Conservation (phyloP, 2,797 vertebrate genomes). For the Pipistrellus pipistrellus region DNA sequence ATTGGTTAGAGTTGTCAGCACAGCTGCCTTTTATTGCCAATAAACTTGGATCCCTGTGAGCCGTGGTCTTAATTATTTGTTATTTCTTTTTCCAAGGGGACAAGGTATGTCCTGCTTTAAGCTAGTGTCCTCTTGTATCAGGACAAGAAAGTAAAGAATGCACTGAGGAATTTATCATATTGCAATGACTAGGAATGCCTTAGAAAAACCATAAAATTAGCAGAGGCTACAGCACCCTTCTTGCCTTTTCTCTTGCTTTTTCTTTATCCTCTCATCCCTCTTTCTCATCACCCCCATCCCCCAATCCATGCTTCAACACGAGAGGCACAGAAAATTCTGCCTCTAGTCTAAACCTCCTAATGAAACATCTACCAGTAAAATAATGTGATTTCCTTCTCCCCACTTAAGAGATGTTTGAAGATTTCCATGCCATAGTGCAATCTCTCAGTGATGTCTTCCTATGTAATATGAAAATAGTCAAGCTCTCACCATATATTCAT, state of each 20-base stretch:
- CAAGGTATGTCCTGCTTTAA: slow-evolving; percentile 61
- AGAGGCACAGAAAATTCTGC: slow-evolving; percentile 38
- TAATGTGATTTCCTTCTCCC: background rate
- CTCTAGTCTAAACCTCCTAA: background rate
- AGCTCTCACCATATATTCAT: background rate
- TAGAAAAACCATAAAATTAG: background rate
- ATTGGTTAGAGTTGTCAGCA: slow-evolving; percentile 56
- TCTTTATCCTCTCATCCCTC: background rate
- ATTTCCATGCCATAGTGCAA: background rate
- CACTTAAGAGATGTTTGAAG: background rate
- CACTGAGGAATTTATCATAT: background rate
- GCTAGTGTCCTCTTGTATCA: fast-evolving
- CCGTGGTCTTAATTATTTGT: slow-evolving; percentile 76
- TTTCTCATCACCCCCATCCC: background rate
- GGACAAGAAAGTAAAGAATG: slow-evolving; percentile 7
- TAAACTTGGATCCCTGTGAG: slow-evolving; percentile 70
- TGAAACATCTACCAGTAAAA: slow-evolving; percentile 13
- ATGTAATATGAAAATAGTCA: background rate
- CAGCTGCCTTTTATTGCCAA: slow-evolving; percentile 79
- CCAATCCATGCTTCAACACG: fast-evolving
- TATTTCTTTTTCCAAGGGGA: slow-evolving; percentile 60
- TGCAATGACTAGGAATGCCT: background rate
- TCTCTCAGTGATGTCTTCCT: background rate
- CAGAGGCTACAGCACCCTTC: fast-evolving
- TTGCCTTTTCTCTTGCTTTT: background rate